Evolutionary conservation across 1,140 invertebrate genomes (phyloP).

Genomic region (Archivesica marissinica): DNA sequence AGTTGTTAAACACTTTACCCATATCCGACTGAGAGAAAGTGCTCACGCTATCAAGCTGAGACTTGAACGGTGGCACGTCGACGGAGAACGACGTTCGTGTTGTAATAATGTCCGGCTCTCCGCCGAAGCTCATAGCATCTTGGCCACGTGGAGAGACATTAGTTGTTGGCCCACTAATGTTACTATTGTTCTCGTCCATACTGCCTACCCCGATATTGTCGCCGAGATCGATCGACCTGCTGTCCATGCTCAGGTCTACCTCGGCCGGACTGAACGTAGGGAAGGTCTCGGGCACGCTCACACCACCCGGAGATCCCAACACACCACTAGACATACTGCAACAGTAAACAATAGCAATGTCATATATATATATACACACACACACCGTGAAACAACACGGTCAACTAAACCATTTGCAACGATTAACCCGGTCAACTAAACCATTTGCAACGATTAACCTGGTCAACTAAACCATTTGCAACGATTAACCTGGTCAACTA

Average conservation of each 20-base stretch:
- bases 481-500: too few relatives aligned
- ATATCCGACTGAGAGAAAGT: slow-evolving; percentile 50
- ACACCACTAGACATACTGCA: slow-evolving; percentile 54
- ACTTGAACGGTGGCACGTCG: slow-evolving; percentile 49
- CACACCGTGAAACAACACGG: too few relatives aligned
- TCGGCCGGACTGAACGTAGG: slow-evolving; percentile 65
- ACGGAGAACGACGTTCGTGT: slow-evolving; percentile 53
- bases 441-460: too few relatives aligned
- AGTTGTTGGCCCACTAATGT: slow-evolving; percentile 36
- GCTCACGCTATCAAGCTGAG: slow-evolving; percentile 13
- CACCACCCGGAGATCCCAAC: slow-evolving; percentile 10
- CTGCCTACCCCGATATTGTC: slow-evolving; percentile 53
- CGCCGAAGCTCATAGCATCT: slow-evolving; percentile 51
- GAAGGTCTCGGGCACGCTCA: slow-evolving; percentile 65
- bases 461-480: too few relatives aligned
- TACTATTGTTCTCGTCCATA: slow-evolving; percentile 62
- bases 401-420: too few relatives aligned
- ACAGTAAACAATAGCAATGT: too few relatives aligned
- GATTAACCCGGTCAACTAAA: too few relatives aligned
- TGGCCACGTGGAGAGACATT: slow-evolving; percentile 68
- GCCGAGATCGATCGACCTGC: slow-evolving; percentile 52
- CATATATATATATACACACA: too few relatives aligned
- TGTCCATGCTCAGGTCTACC: slow-evolving; percentile 63
- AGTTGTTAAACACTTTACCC: slow-evolving; percentile 46
- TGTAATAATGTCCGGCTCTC: slow-evolving; percentile 36